phyloP scores from a whole-genome alignment of 2,113 vertebrate species.

The Anguilla rostrata region DNA sequence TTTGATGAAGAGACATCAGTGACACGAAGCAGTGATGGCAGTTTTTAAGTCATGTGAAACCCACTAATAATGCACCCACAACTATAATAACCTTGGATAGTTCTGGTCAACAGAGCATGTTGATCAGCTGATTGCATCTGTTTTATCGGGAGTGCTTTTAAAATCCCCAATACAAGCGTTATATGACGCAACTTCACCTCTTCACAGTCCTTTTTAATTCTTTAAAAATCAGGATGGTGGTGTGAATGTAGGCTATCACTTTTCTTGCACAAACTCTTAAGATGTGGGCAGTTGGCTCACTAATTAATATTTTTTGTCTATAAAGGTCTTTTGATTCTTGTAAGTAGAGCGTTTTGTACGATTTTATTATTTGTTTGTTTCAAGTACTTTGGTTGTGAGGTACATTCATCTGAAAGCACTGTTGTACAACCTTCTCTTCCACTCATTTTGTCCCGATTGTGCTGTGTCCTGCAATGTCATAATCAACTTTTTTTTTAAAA shows the following conservation, averaged over 20 bases:
- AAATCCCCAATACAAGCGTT: no score
- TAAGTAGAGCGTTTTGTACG: neutral
- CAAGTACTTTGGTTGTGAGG: neutral
- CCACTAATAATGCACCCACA: no score
- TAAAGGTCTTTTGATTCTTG: neutral
- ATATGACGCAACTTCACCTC: neutral
- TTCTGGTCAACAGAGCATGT: no score
- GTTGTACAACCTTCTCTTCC: neutral
- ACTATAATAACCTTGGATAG: no score
- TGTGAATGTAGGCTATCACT: neutral
- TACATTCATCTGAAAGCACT: neutral
- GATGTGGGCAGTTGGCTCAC: no score
- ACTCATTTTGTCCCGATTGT: neutral
- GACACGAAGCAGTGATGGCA: no score
- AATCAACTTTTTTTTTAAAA: no score
- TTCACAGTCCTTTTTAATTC: neutral
- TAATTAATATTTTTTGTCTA: neutral
- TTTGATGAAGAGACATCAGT: no score
- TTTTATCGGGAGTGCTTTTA: no score
- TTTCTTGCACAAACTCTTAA: no score
- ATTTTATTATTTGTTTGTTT: neutral
- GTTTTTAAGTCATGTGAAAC: no score
- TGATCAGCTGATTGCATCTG: no score
- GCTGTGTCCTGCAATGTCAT: neutral
- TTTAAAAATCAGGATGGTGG: neutral